These are phyloP conservation scores for Perizoma flavofasciatum DNA, from an alignment of 2,888 invertebrate genomes.

Conservation along the genomic window DNA sequence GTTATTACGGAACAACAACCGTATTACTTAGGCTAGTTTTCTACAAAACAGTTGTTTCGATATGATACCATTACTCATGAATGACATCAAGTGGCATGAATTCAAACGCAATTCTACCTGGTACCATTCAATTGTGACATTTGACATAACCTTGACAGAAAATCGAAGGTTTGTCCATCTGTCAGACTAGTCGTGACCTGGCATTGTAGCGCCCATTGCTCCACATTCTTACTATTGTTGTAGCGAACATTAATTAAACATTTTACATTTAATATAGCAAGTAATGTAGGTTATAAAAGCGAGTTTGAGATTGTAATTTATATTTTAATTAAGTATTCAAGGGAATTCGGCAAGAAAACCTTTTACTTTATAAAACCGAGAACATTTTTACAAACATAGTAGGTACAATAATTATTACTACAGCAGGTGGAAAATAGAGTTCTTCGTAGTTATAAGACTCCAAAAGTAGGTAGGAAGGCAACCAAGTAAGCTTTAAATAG, in stretches of 20 bases:
- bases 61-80: constrained; percentile 17
- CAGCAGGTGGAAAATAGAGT: too few species aligned
- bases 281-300: constrained; percentile 25
- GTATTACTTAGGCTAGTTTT: too few species aligned
- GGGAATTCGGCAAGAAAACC: constrained; percentile 35
- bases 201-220: constrained; percentile 55
- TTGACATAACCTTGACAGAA: constrained; percentile 58
- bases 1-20: too few species aligned
- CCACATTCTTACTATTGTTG: constrained; percentile 54
- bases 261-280: constrained; percentile 37
- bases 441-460: too few species aligned
- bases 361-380: constrained; percentile 11
- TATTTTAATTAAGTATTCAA: constrained; percentile 52
- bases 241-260: constrained; percentile 47
- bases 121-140: constrained; percentile 56
- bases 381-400: not conserved
- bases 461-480: too few species aligned
- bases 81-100: constrained; percentile 25
- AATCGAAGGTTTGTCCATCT: constrained; percentile 55
- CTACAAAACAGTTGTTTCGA: too few species aligned
- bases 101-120: constrained; percentile 35
- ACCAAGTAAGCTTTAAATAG: too few species aligned
- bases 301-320: constrained; percentile 34
- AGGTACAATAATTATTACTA: too few species aligned
- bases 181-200: constrained; percentile 49